Conservation (phyloP, 1,140 invertebrate genomes). For the Drosophila tsacasi region DNA sequence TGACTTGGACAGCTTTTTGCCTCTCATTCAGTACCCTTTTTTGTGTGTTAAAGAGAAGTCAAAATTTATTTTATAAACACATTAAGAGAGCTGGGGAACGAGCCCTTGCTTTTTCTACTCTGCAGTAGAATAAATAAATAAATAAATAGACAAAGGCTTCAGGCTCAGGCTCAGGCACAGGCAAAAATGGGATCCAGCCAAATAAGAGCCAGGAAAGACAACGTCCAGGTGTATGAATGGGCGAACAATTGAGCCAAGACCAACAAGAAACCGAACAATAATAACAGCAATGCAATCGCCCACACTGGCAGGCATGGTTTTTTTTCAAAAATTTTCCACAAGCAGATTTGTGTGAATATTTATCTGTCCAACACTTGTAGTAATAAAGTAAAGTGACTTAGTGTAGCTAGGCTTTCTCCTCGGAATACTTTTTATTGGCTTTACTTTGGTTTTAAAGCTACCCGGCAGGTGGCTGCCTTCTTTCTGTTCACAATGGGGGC, state of each 20-base stretch:
- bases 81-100: slow-evolving; percentile 43
- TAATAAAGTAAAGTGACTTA: slow-evolving; percentile 22
- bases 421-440: slow-evolving; percentile 5
- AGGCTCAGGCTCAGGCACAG: not conserved
- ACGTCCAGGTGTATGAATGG: slow-evolving; percentile 28
- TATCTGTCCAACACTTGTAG: slow-evolving; percentile 1
- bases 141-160: slow-evolving; percentile 41
- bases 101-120: not conserved
- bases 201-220: slow-evolving; percentile 55
- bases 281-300: slow-evolving; percentile 26
- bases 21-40: slow-evolving; percentile 17
- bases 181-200: slow-evolving; percentile 45
- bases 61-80: slow-evolving; percentile 68
- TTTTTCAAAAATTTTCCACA: slow-evolving; percentile 16
- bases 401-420: slow-evolving; percentile 3
- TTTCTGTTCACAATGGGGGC: slow-evolving; percentile 38
- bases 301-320: slow-evolving; percentile 44
- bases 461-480: slow-evolving; percentile 16
- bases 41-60: slow-evolving; percentile 3
- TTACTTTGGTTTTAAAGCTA: slow-evolving; percentile 25
- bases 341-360: slow-evolving; percentile 28
- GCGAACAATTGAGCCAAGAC: slow-evolving; percentile 39
- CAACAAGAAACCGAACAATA: slow-evolving; percentile 40
- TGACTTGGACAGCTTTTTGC: slow-evolving; percentile 14
- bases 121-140: slow-evolving; percentile 68